Percentiles rank a stretch among this genome's conserved stretches.
These are phyloP conservation scores for Etheostoma spectabile DNA, from an alignment of 2,113 vertebrate species.

Conservation along the genomic window DNA sequence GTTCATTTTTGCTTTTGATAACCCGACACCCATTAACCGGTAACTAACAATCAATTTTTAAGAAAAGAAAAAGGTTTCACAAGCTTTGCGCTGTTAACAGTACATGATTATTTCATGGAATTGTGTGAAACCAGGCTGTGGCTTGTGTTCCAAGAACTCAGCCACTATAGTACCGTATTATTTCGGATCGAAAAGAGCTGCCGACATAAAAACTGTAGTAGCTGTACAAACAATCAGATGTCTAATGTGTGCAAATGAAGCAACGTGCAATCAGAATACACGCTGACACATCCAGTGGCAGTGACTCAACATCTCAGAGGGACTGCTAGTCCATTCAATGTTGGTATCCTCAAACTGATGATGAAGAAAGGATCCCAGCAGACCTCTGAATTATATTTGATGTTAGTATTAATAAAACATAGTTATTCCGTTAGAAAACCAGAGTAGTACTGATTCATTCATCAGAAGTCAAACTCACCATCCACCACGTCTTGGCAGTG, in stretches of 20 bases:
- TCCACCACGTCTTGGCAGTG: conserved; percentile 94
- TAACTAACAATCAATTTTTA: too few relatives aligned
- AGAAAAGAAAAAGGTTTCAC: too few relatives aligned
- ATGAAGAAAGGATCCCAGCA: not conserved
- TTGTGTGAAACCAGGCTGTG: too few relatives aligned
- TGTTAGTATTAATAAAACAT: not conserved
- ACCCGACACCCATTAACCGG: too few relatives aligned
- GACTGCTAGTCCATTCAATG: not conserved
- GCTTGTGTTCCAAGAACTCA: not conserved
- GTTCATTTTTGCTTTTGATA: too few relatives aligned
- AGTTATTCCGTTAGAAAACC: not conserved
- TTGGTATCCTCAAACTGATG: not conserved
- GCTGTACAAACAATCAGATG: not conserved
- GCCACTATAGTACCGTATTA: too few relatives aligned
- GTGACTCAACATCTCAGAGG: not conserved
- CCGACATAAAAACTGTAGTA: not conserved
- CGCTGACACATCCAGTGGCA: not conserved
- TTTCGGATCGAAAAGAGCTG: not conserved
- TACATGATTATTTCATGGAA: too few relatives aligned
- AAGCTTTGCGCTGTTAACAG: too few relatives aligned
- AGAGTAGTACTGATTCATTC: not conserved
- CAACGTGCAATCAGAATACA: not conserved
- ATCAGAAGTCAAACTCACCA: conserved; percentile 86
- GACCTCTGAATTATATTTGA: not conserved
- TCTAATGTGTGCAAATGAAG: not conserved